Percentiles rank a stretch among this genome's conserved stretches.
Conservation (phyloP, 2,113 vertebrate genomes). For the Gila orcuttii region DNA sequence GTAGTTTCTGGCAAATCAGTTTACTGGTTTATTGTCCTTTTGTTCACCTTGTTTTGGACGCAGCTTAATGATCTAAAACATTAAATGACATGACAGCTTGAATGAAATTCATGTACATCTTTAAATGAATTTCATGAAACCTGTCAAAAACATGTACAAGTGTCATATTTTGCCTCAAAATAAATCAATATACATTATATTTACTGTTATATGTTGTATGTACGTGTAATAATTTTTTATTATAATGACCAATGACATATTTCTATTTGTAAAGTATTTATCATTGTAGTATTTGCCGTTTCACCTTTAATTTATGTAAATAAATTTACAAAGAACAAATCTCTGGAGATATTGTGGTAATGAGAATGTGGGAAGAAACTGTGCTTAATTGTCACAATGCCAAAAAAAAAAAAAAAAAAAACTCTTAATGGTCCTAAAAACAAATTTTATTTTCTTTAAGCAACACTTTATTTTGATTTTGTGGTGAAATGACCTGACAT, state of each 20-base stretch:
- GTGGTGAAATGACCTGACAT: neutral
- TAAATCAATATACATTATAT: neutral
- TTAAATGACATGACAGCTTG: neutral
- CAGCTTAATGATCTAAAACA: neutral
- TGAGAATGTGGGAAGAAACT: neutral
- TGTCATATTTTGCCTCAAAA: neutral
- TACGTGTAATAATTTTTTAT: neutral
- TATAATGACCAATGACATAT: neutral
- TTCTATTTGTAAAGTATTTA: too few relatives aligned
- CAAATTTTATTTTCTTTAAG: too few relatives aligned
- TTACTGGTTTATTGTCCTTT: constrained; percentile 14
- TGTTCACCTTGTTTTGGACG: constrained; percentile 20
- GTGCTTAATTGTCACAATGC: neutral
- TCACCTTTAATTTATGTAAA: neutral
- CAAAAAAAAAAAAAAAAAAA: too few relatives aligned
- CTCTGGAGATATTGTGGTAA: neutral
- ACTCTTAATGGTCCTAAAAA: too few relatives aligned
- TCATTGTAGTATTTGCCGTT: too few relatives aligned
- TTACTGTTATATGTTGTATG: neutral
- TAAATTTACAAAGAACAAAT: neutral
- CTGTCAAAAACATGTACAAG: neutral
- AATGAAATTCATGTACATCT: neutral
- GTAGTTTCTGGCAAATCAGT: neutral
- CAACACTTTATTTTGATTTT: neutral
- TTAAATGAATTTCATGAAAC: neutral